A percentile compares a stretch with the other conserved stretches of the same genome.
These are phyloP conservation scores for Olivierus martensii DNA, from an alignment of 1,140 invertebrate species.

Conservation along the genomic window DNA sequence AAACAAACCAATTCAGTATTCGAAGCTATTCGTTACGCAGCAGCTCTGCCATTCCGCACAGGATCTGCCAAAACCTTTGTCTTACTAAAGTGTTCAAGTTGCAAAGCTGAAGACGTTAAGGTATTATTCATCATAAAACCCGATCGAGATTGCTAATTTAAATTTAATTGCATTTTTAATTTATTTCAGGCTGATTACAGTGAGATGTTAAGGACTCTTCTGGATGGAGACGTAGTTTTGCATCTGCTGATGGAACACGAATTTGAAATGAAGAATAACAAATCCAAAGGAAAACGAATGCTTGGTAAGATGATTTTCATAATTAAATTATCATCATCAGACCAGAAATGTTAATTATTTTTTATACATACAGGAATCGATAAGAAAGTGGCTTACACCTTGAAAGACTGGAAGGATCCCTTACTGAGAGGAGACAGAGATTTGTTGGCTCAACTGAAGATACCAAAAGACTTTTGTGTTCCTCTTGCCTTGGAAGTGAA, in stretches of 20 bases:
- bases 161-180: too few species aligned
- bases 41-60: slow-evolving; percentile 59
- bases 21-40: slow-evolving; percentile 55
- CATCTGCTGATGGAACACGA: slow-evolving; percentile 70
- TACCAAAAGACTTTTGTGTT: slow-evolving; percentile 59
- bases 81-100: slow-evolving; percentile 56
- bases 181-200: slow-evolving; percentile 51
- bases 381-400: slow-evolving; percentile 52
- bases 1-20: slow-evolving; percentile 52
- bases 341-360: background rate
- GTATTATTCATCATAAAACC: too few species aligned
- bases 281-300: slow-evolving; percentile 49
- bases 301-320: slow-evolving; percentile 41
- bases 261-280: slow-evolving; percentile 33
- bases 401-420: slow-evolving; percentile 47
- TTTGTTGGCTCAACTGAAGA: slow-evolving; percentile 50
- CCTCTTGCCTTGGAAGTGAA: slow-evolving; percentile 67
- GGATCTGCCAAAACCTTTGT: slow-evolving; percentile 72
- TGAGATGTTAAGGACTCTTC: slow-evolving; percentile 55
- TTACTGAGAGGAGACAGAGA: slow-evolving; percentile 46
- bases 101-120: slow-evolving; percentile 38
- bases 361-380: slow-evolving; percentile 44
- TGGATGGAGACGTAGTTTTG: slow-evolving; percentile 61
- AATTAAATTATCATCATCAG: background rate
- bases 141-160: too few species aligned